Base-by-base conservation (phyloP, 2,888 invertebrate genomes). In the Allacma fusca region DNA sequence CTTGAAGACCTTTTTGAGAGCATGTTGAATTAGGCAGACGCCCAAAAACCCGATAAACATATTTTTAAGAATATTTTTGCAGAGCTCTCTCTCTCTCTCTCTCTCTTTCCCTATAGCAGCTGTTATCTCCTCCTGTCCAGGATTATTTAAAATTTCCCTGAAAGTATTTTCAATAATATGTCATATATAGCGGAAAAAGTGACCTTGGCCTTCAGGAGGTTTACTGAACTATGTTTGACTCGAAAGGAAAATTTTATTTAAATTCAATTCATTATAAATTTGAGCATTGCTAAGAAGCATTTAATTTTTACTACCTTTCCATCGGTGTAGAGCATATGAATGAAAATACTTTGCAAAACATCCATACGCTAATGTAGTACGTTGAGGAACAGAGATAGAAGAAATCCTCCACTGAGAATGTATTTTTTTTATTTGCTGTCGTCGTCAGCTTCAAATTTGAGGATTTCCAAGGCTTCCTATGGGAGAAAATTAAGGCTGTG, bases 41-140 rank as follows among this genome's bases (percentile, higher is more conserved):
- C 72, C 72, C 72, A 72, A 72, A 72, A 72, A 62, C 57, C 71
- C 71, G 71, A 71, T 71, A 71, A 68, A 43, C 71, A 71, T 44
- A 70, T 24, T 44, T 44, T 24, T 34, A 34, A 9, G 34, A 7
- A n/a, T 62, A 62, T 62, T 62, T 62, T 62, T 62, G 62, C 24
- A n/a, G 62, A 62, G 26, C 19, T 50, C 19, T n/a, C 9, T 50
- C n/a, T 50, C 16, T 50, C 16, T 13, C 19, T 24, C 1, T 24
- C 23, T 21, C 24, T 21, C 24, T 2, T 9, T 62, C 2, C n/a
- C 4, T 62, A 5, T 34, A 9, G 9, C 4, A 34, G 5, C 5
- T 34, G 9, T 7, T 9, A 34, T 34, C 9, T 7, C 34, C 4
- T 34, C 34, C 4, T 4, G 34, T 23, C 59, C 23, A n/a, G 62